Evolutionary conservation across 2,888 invertebrate genomes (phyloP), one percentile per base, ranked within the genome.

Genomic region (Caenorhabditis virilis): DNA sequence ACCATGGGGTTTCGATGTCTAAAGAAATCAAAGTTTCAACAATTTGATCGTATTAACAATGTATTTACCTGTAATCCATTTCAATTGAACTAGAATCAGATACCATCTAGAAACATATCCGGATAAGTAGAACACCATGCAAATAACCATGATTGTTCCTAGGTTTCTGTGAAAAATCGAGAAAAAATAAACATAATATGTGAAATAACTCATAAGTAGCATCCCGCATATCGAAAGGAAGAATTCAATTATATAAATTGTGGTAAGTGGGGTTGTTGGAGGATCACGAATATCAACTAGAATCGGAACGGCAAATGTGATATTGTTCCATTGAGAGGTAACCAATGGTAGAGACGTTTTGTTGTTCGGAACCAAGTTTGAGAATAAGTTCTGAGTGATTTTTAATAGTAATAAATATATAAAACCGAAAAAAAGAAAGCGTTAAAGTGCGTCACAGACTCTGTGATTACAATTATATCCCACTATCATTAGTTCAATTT

Each of bases 291-390:
- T 53, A 30, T 57, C 62, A n/a, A 63, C 57, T 2, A 63, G 41
- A 23, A 63, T 50, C 26, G 62, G 57, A n/a, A 63, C 57, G 22
- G 51, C 57, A 42, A 57, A 63, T 23, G 62, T 48, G 30, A 63
- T 39, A 25, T 63, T 63, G 38, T 48, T 43, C 62, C 62, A 63
- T 43, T 35, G 36, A 27, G 52, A 45, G 25, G 52, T 51, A 33
- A 63, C 56, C 25, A 63, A 39, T 4, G 62, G 62, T 43, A 57
- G 11, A 6, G 42, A 30, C 30, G 30, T 30, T 13, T 30, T 30
- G 30, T 9, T 6, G 13, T 9, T 30, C 30, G 6, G 30, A 30
- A 30, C n/a, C n/a, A n/a, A n/a, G n/a, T n/a, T n/a, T n/a, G n/a
- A n/a, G n/a, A n/a, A n/a, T n/a, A n/a, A n/a, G n/a, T n/a, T n/a